Evolutionary conservation across 2,113 vertebrate genomes (phyloP).

Genomic region (Semnornis frantzii): DNA sequence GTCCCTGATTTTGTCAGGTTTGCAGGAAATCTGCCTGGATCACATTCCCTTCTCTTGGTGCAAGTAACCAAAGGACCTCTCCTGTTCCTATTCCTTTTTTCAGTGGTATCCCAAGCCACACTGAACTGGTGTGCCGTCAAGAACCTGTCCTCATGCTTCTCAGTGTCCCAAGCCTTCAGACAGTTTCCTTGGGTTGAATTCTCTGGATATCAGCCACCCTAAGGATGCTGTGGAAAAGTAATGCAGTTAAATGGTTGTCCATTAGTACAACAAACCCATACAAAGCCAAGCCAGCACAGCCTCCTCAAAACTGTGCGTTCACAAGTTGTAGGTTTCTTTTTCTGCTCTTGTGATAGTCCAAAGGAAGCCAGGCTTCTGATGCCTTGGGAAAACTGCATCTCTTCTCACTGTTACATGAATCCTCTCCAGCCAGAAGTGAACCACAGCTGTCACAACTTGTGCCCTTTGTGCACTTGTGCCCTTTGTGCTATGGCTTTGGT

Average conservation of each 20-base stretch:
- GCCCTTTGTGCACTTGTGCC: neutral
- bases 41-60: neutral
- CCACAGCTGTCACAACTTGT: neutral
- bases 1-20: neutral
- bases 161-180: neutral
- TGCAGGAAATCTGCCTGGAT: neutral
- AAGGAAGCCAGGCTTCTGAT: neutral
- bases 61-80: neutral
- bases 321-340: neutral
- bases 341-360: neutral
- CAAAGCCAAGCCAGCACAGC: neutral
- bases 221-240: neutral
- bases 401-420: neutral
- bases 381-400: neutral
- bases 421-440: neutral
- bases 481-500: neutral
- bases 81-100: neutral
- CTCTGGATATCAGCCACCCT: neutral
- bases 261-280: too few relatives aligned
- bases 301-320: accelerated
- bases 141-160: neutral
- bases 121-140: neutral
- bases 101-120: neutral
- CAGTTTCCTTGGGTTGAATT: neutral
- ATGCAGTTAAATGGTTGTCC: neutral